Base-by-base conservation (phyloP, 2,888 invertebrate genomes). In the Drosophila neonasuta region DNA sequence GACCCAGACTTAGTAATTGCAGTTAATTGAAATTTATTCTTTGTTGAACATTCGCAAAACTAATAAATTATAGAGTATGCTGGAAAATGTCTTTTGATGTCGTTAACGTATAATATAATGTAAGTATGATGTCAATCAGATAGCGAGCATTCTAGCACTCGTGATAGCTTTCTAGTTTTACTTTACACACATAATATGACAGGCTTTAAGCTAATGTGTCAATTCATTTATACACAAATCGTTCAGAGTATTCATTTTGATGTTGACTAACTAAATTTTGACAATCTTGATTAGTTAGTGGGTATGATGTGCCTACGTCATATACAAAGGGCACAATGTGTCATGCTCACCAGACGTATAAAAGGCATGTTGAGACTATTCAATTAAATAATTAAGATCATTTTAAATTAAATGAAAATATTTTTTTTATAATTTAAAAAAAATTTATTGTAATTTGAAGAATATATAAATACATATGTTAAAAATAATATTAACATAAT, bases 1-100 rank as follows among this genome's bases (percentile, higher is more conserved):
- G 8, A 41, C 8, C 13, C 13, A 32, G 32, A 32, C 9, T 32
- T 32, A 32, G 8, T 10, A 15, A 41, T 41, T 41, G 13, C 13
- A 41, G 13, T 41, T 15, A 41, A 41, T 41, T 41, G 7, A 41
- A 41, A 41, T 41, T 41, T 39, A 39, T 39, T 39, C 11, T 36
- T 36, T 36, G 36, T 6, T 36, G 11, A n/a, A n/a, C n/a, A 36
- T 36, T 36, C n/a, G 36, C 6, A n/a, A 5, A 36, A n/a, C 36
- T n/a, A 36, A 36, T 36, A 36, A 36, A n/a, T n/a, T 11, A n/a
- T 36, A 5, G n/a, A n/a, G n/a, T n/a, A 5, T 36, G 36, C 11
- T 36, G 34, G 32, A 10, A 32, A 32, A 32, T 32, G 1, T 32
- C 32, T 32, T 32, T 32, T 10, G 32, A 32, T 9, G 10, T 3